Evolutionary conservation across 2,888 invertebrate genomes (phyloP), one percentile per base, ranked within the genome.

Genomic region (Mystacides longicornis): DNA sequence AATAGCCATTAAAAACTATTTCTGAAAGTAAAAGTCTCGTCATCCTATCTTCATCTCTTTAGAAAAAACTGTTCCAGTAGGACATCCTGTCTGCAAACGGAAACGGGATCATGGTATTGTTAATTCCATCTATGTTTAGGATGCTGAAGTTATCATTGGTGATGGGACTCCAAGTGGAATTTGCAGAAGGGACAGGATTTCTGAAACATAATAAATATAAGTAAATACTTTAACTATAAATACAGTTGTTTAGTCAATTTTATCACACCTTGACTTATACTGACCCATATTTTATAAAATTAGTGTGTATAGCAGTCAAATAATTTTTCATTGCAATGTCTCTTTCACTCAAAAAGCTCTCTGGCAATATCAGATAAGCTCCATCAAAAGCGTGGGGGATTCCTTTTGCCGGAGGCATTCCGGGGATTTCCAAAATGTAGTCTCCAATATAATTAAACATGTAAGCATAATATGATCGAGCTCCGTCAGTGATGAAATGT

Each of bases 271-370:
- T n/a, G n/a, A n/a, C n/a, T n/a, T n/a, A n/a, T n/a, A 7, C 71
- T 68, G 65, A 80, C 72, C 79, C 75, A 63, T 67, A 68, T 64
- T 77, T 79, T 0, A 83, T 84, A 66, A 85, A 85, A 63, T 84
- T 82, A 0, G 81, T 77, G 83, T 85, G 83, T 68, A 83, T 67
- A 19, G 70, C 66, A 14, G 75, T 70, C 64, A 83, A 68, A 22
- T 72, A 70, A 21, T 73, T 67, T 3, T 75, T 69, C 9, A 80
- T 70, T 20, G 70, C 55, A 58, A 63, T 65, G 60, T 74, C 76
- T 3, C 65, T 67, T 23, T 68, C 65, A n/a, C 67, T 37, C 3
- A 37, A 14, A n/a, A 3, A 4, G 4, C 14, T 14, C 3, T 37
- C 37, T 14, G 4, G 7, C 3, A 14, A 7, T 4, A 37, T n/a